phyloP scores from a whole-genome alignment of 2,888 invertebrate species.

The Microchrysa polita region DNA sequence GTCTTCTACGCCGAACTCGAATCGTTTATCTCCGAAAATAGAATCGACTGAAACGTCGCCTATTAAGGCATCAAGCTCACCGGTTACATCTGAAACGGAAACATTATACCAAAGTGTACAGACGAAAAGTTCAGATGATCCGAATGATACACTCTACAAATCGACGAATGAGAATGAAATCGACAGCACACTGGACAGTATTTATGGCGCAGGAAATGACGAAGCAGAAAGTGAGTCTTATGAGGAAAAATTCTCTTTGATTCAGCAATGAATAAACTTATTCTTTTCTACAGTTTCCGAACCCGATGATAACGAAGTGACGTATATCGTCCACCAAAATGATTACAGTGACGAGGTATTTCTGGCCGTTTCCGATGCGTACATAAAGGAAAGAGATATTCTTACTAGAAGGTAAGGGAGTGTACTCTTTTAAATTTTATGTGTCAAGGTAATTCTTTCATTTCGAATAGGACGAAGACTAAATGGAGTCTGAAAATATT shows the following conservation, averaged over 20 bases:
- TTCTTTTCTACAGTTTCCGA: conserved; percentile 57
- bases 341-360: conserved; percentile 64
- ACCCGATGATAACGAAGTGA: conserved; percentile 62
- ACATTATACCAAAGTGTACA: conserved; percentile 29
- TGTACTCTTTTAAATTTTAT: neutral
- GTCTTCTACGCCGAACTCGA: conserved; percentile 55
- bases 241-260: neutral
- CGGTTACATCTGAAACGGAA: conserved; percentile 13
- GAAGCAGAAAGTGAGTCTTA: conserved; percentile 52
- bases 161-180: conserved; percentile 47
- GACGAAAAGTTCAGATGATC: conserved; percentile 18
- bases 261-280: neutral
- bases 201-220: conserved; percentile 53
- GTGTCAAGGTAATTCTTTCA: neutral
- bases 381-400: conserved; percentile 67
- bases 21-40: neutral
- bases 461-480: conserved; percentile 58
- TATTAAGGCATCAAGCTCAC: neutral
- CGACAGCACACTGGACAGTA: conserved; percentile 49
- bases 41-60: neutral
- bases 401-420: conserved; percentile 61
- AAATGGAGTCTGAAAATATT: conserved; percentile 68
- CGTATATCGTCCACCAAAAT: conserved; percentile 58
- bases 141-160: conserved; percentile 49
- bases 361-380: conserved; percentile 65